phyloP scores from a whole-genome alignment of 2,888 invertebrate genomes.

The Luffia ferchaultella region DNA sequence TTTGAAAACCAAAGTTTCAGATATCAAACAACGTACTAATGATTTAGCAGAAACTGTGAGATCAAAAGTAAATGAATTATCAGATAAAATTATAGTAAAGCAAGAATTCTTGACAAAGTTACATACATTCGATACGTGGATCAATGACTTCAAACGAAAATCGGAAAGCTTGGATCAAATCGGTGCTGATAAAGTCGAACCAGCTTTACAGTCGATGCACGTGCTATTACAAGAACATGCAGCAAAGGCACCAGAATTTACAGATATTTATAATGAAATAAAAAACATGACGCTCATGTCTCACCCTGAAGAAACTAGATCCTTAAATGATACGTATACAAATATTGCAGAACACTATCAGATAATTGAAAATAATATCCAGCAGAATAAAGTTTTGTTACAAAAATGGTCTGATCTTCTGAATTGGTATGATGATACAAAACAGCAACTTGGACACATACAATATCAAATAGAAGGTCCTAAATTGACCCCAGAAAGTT shows the following conservation, averaged over 20 bases:
- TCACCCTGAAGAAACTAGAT: conserved; percentile 77
- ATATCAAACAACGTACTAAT: conserved; percentile 77
- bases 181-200: conserved; percentile 81
- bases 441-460: conserved; percentile 80
- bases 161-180: conserved; percentile 83
- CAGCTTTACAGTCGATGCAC: conserved; percentile 80
- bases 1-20: conserved; percentile 76
- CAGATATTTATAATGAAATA: conserved; percentile 83
- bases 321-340: conserved; percentile 78
- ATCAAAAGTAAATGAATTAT: conserved; percentile 78
- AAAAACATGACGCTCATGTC: conserved; percentile 76
- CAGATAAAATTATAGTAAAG: conserved; percentile 80
- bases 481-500: conserved; percentile 74
- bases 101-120: conserved; percentile 87
- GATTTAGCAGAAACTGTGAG: conserved; percentile 80
- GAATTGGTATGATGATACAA: conserved; percentile 82
- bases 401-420: conserved; percentile 86
- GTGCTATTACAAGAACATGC: conserved; percentile 84
- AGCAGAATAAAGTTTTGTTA: conserved; percentile 75
- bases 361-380: conserved; percentile 75
- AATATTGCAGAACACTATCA: conserved; percentile 81
- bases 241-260: conserved; percentile 81
- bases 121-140: conserved; percentile 82
- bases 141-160: conserved; percentile 75
- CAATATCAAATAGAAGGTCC: conserved; percentile 82